Evolutionary conservation across 2,888 invertebrate species (phyloP), one percentile per base, ranked within the genome.

Genomic region (Nineta flava): DNA sequence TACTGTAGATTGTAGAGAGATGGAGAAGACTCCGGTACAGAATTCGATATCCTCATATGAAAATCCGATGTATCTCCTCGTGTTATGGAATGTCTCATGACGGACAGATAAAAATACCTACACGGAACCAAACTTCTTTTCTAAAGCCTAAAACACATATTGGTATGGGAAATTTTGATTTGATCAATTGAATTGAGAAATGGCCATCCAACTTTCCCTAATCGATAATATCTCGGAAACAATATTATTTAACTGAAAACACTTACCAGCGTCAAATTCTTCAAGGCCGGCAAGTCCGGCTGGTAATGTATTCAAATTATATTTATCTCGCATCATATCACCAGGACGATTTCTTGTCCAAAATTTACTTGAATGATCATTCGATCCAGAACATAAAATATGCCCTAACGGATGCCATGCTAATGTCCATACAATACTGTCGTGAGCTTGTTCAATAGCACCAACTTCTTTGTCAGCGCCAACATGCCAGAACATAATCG

Each of bases 361-460:
- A 71, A 99, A 99, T 70, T 99, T 99, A 19, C 84, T 88, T 21
- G 96, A 93, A 62, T 99, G 97, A 69, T 99, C 99, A 70, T 99
- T 99, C n/a, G 97, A 97, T 0, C 97, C 99, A 3, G 97, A 95
- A 62, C 95, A 96, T 32, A 99, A 73, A 59, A 99, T 97, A 62
- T 99, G 99, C 1, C 99, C 99, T 15, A 99, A 72, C 1, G 99
- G 99, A 74, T 99, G 99, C 99, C 99, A 99, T 31, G 95, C 94
- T 62, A 99, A 74, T 12, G 94, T 92, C 99, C 99, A 99, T 3
- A 99, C 95, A 62, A 96, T 95, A 61, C 93, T 94, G 66, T 99
- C 99, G 68, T 99, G 99, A 2, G 99, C 99, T 61, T 94, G 90
- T 71, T 99, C 97, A 61, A 99, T 94, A 15, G 88, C 84, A 15